Evolutionary conservation across 2,888 invertebrate species (phyloP).

Genomic region (Leucozona laternaria): DNA sequence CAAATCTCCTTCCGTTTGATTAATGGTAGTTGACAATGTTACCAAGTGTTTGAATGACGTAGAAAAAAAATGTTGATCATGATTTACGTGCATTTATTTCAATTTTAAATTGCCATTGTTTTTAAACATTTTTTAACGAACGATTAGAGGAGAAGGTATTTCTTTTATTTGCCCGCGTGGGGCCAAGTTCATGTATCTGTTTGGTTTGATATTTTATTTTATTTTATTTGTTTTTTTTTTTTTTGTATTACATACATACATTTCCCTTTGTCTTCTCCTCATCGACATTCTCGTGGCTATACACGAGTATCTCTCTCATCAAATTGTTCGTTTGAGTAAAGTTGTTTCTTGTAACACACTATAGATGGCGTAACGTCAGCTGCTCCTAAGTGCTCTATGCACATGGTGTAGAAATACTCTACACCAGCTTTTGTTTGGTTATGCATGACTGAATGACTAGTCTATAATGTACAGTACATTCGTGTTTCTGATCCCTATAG

Average conservation of each 20-base stretch:
- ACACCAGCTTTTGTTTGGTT: conserved; percentile 41
- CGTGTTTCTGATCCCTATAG: background rate
- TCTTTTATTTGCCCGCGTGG: conserved; percentile 4
- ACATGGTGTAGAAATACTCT: conserved; percentile 38
- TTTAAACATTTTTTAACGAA: background rate
- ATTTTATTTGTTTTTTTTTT: conserved; percentile 8
- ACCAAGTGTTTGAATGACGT: conserved; percentile 26
- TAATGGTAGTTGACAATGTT: conserved; percentile 27
- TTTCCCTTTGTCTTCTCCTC: conserved; percentile 5
- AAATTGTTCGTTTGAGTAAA: conserved; percentile 2
- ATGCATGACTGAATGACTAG: conserved; percentile 52
- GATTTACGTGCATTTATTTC: conserved; percentile 43
- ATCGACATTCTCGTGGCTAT: background rate
- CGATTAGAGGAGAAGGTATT: conserved; percentile 30
- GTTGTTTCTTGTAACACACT: conserved; percentile 26
- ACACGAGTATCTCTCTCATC: conserved; percentile 8
- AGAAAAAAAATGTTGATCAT: background rate
- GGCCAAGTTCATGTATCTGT: conserved; percentile 64
- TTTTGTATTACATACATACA: background rate
- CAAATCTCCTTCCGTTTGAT: conserved; percentile 41
- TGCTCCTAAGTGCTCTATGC: conserved; percentile 52
- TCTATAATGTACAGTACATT: background rate
- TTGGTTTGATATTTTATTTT: conserved; percentile 11
- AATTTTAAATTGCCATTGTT: conserved; percentile 42
- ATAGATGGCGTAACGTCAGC: conserved; percentile 59